Conservation (phyloP, 2,888 invertebrate species). For the Eulithis testata region DNA sequence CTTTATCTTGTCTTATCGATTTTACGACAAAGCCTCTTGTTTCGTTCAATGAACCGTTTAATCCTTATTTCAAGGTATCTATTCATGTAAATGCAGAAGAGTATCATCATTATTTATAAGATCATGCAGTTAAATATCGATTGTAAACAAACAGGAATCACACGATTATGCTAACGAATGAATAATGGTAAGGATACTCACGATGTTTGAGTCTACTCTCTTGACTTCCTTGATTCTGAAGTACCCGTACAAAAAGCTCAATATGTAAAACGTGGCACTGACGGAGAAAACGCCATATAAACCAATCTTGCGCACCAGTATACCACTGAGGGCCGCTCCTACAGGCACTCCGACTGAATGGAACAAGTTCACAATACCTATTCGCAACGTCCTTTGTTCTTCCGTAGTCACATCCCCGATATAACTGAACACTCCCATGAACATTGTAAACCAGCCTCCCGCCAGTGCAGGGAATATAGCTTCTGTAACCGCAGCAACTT, state of each 20-base stretch:
- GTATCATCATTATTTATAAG: slow-evolving; percentile 28
- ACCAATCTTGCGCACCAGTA: slow-evolving; percentile 89
- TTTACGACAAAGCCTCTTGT: slow-evolving; percentile 53
- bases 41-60: slow-evolving; percentile 60
- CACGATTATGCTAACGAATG: slow-evolving; percentile 22
- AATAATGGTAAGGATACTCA: slow-evolving; percentile 53
- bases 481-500: slow-evolving; percentile 91
- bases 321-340: slow-evolving; percentile 94
- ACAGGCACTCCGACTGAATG: slow-evolving; percentile 94
- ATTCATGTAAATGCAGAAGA: slow-evolving; percentile 34
- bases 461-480: slow-evolving; percentile 92
- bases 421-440: slow-evolving; percentile 95
- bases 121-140: slow-evolving; percentile 8
- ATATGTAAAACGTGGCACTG: slow-evolving; percentile 89
- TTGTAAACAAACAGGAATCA: background rate
- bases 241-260: slow-evolving; percentile 90
- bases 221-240: slow-evolving; percentile 89
- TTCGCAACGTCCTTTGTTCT: slow-evolving; percentile 92
- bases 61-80: slow-evolving; percentile 46
- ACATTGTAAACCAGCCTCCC: slow-evolving; percentile 95
- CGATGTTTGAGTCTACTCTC: slow-evolving; percentile 61
- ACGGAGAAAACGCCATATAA: slow-evolving; percentile 93
- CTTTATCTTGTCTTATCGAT: slow-evolving; percentile 50
- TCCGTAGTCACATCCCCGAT: slow-evolving; percentile 94
- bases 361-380: slow-evolving; percentile 95